Base-by-base conservation (phyloP, 2,888 invertebrate genomes). In the Mimachlamys varia region DNA sequence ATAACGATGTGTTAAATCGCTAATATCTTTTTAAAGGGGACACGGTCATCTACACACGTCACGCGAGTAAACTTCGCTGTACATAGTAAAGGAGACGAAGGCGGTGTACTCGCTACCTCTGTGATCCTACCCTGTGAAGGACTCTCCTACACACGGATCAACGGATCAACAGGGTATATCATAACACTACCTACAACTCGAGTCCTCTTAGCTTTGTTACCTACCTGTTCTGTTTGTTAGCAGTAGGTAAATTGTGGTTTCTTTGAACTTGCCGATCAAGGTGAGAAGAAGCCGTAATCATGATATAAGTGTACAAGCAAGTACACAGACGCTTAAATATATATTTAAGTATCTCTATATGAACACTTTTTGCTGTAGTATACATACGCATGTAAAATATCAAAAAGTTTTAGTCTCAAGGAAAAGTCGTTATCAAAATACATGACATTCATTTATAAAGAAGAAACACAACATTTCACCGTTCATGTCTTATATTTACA, bases 1-100 rank as follows among this genome's bases (percentile, higher is more conserved):
- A 76, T 76, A 76, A 76, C 76, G 76, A 76, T 5, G 76, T 76
- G 76, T 76, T 76, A 76, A 76, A 76, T 27, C 76, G 76, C 76
- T 76, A 76, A 76, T 76, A 76, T 76, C 76, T 76, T 76, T 33
- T 33, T 76, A 76, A 27, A 7, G 76, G 76, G 76, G 33, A 76
- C 13, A 76, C 33, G 76, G 33, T 15, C 76, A 76, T 76, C 44
- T 44, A 44, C 4, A 3, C 76, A 58, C 58, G 58, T 58, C 58
- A 76, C 76, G 27, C 76, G 76, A 76, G 76, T 22, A 76, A 53
- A 53, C 53, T 53, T 53, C 5, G 53, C 33, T 33, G 33, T 33
- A 76, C 33, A 76, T 27, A 33, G 27, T 76, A 33, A 76, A 76
- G 76, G 27, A 27, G 27, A 15, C 33, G 33, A 10, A 33, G 76